phyloP scores from a whole-genome alignment of 2,113 vertebrate genomes.

The Actinemys pallida region DNA sequence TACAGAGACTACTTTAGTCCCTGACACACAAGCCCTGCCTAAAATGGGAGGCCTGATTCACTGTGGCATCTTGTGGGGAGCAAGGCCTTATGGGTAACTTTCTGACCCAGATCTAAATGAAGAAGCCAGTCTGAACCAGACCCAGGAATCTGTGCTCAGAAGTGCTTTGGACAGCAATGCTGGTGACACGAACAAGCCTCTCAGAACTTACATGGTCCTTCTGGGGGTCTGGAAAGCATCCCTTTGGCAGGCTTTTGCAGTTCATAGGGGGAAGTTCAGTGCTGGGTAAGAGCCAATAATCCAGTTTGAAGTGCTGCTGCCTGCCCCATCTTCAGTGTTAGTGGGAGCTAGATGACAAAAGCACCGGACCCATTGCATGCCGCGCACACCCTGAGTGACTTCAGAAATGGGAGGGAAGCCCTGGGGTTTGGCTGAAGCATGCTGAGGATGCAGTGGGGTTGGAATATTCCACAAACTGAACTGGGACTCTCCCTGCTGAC shows the following conservation, averaged over 20 bases:
- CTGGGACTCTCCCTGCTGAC: too few species aligned
- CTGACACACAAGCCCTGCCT: conserved; percentile 9
- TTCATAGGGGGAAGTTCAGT: background rate
- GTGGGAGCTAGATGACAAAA: background rate
- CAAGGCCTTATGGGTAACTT: conserved; percentile 1
- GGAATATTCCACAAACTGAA: background rate
- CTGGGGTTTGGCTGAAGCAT: background rate
- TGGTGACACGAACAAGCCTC: background rate
- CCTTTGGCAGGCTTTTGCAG: background rate
- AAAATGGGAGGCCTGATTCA: conserved; percentile 38
- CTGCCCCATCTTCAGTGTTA: conserved; percentile 5
- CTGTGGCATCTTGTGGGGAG: background rate
- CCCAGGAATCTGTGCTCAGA: accelerated
- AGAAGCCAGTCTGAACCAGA: background rate
- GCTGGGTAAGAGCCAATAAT: background rate
- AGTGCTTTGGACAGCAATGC: background rate
- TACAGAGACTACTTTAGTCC: conserved; percentile 47
- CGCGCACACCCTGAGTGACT: too few species aligned
- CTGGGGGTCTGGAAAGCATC: background rate
- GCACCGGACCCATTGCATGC: background rate
- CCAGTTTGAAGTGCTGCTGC: background rate
- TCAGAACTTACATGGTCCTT: background rate
- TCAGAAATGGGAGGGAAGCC: background rate
- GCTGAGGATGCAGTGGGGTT: background rate
- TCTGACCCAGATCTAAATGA: background rate